Conservation (phyloP, 2,797 vertebrate genomes). For the Bryconaethiops microstoma region DNA sequence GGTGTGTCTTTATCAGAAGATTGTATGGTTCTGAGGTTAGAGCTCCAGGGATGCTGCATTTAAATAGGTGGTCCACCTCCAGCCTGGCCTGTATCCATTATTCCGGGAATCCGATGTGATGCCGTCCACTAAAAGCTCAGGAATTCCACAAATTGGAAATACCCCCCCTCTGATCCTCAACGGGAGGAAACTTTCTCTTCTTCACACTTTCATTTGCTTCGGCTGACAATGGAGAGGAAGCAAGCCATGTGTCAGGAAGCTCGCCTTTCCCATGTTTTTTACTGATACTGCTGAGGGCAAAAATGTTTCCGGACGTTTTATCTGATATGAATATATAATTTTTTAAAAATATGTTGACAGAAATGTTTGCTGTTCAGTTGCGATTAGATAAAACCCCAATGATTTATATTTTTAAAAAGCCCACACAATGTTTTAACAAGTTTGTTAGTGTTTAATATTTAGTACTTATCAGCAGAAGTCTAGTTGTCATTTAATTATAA, state of each 20-base stretch:
- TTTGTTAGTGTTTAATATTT: too few relatives aligned
- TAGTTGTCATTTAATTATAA: too few relatives aligned
- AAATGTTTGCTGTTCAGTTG: too few relatives aligned
- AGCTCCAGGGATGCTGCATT: too few relatives aligned
- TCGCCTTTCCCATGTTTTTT: neutral
- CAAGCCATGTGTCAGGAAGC: slow-evolving; percentile 11
- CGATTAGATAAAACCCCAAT: too few relatives aligned
- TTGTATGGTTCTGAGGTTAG: slow-evolving; percentile 39
- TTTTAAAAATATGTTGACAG: too few relatives aligned
- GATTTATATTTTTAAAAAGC: too few relatives aligned
- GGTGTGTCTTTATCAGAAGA: neutral
- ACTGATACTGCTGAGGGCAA: neutral
- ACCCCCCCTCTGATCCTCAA: too few relatives aligned
- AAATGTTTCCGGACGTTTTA: neutral
- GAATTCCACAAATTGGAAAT: slow-evolving; percentile 62
- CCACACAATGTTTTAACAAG: too few relatives aligned
- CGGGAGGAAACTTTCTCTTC: too few relatives aligned
- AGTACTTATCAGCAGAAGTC: too few relatives aligned
- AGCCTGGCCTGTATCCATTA: neutral
- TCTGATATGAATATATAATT: too few relatives aligned
- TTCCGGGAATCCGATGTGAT: slow-evolving; percentile 62
- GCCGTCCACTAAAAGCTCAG: slow-evolving; percentile 41
- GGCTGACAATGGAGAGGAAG: neutral
- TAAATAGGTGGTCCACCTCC: slow-evolving; percentile 18
- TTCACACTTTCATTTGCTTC: neutral